Evolutionary conservation across 2,888 invertebrate genomes (phyloP).

Genomic region (Steinernema hermaphroditum): DNA sequence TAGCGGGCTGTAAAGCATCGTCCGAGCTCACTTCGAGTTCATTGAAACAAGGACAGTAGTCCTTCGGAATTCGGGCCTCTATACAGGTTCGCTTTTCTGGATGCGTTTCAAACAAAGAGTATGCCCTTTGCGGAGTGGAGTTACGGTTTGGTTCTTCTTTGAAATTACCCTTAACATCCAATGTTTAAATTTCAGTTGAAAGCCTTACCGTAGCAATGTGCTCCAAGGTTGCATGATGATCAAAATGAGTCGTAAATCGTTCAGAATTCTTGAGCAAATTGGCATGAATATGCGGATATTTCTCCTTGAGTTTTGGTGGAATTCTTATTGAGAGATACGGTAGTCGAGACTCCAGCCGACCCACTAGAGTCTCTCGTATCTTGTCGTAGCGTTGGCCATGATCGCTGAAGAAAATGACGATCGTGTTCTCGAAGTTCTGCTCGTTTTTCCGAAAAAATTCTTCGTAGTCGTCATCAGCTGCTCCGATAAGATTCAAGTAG

Average conservation of each 20-base stretch:
- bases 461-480: conserved; percentile 45
- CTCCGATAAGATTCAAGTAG: conserved; percentile 24
- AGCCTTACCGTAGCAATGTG: conserved; percentile 41
- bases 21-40: conserved; percentile 43
- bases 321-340: conserved; percentile 67
- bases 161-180: no score
- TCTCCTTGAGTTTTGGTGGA: conserved; percentile 62
- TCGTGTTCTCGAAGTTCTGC: conserved; percentile 43
- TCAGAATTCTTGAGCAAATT: conserved; percentile 64
- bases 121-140: conserved; percentile 27
- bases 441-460: conserved; percentile 42
- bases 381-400: conserved; percentile 68
- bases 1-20: conserved; percentile 43
- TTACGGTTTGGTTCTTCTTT: no score
- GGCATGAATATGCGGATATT: conserved; percentile 58
- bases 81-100: conserved; percentile 43
- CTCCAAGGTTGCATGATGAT: conserved; percentile 65
- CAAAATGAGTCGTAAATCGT: conserved; percentile 68
- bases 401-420: conserved; percentile 65
- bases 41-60: conserved; percentile 53
- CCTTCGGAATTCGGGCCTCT: conserved; percentile 51
- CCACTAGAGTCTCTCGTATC: conserved; percentile 67
- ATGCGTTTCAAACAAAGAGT: conserved; percentile 44
- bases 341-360: conserved; percentile 68
- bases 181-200: neutral